Percentiles rank a stretch among this genome's conserved stretches.
Evolutionary conservation across 1,140 invertebrate species (phyloP).

Genomic region (Maconellicoccus hirsutus): DNA sequence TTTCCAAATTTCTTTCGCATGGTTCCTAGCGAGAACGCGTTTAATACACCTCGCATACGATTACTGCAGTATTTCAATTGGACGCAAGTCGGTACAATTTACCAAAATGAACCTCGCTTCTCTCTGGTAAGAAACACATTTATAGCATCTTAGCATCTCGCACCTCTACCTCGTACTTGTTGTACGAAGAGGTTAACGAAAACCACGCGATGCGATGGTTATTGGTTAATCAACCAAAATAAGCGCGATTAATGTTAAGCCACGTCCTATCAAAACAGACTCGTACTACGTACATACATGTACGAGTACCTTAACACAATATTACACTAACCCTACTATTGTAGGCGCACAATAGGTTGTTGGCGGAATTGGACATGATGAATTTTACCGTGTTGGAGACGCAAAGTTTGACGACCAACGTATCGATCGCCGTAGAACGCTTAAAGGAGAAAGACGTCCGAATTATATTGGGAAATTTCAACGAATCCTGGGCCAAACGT

Average conservation of each 20-base stretch:
- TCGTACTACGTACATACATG: no score
- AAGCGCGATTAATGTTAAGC: no score
- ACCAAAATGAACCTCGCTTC: conserved; percentile 91
- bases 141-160: no score
- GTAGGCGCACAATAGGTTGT: conserved; percentile 79
- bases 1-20: conserved; percentile 95
- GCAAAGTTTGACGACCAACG: conserved; percentile 87
- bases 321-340: not conserved
- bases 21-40: conserved; percentile 89
- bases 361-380: conserved; percentile 72
- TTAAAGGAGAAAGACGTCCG: conserved; percentile 86
- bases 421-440: conserved; percentile 66
- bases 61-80: conserved; percentile 88
- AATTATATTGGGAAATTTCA: conserved; percentile 94
- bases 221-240: no score
- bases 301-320: no score
- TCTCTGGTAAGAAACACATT: conserved; percentile 64
- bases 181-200: no score
- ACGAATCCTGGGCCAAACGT: conserved; percentile 81
- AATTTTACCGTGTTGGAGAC: conserved; percentile 76
- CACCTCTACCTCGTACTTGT: no score
- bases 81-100: conserved; percentile 92
- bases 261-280: no score
- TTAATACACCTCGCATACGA: conserved; percentile 81
- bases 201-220: no score